Evolutionary conservation across 2,797 vertebrate species (phyloP).

Genomic region (Vultur gryphus): DNA sequence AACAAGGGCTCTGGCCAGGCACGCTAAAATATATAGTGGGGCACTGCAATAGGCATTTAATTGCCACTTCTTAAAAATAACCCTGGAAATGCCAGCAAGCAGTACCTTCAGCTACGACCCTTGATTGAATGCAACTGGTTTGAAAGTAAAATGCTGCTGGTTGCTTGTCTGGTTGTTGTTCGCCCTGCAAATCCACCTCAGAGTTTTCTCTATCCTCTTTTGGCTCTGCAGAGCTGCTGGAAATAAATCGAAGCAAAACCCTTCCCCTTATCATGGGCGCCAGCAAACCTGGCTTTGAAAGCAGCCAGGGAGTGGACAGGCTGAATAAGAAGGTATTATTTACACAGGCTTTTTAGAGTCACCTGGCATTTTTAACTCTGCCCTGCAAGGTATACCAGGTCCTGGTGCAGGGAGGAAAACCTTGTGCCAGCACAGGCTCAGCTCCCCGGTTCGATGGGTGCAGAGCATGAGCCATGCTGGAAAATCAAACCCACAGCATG

Average conservation of each 20-base stretch:
- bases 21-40: background rate
- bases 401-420: background rate
- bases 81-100: background rate
- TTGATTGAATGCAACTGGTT: background rate
- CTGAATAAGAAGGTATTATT: background rate
- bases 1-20: background rate
- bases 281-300: background rate
- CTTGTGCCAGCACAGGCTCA: background rate
- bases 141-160: background rate
- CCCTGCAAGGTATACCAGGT: background rate
- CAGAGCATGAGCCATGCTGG: background rate
- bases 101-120: background rate
- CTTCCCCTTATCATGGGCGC: background rate
- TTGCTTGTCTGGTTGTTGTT: background rate
- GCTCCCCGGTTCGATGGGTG: fast-evolving
- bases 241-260: background rate
- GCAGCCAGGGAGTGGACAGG: background rate
- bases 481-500: background rate
- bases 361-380: background rate
- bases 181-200: background rate
- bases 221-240: background rate
- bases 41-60: background rate
- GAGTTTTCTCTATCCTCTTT: background rate
- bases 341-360: background rate
- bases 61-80: background rate